Evolutionary conservation across 2,797 vertebrate species (phyloP), one percentile per base, ranked within the genome.

Genomic region (Anguilla pacifica): DNA sequence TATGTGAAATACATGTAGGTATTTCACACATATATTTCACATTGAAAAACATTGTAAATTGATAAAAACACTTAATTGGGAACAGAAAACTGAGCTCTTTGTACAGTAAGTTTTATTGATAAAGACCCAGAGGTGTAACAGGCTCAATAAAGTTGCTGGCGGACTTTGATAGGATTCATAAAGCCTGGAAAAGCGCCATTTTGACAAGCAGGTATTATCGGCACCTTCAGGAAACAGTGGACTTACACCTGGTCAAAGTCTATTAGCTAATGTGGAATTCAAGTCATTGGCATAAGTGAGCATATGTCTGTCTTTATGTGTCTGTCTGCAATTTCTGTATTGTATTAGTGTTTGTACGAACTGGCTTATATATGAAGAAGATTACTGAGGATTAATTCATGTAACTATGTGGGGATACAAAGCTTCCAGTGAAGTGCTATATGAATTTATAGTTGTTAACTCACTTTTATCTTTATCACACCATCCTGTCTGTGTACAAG

Each of bases 201-300:
- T 15, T 83, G 46, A 46, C 11, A 25, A 79, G 53, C 9, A 11
- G 35, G 70, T 28, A 49, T 10, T 55, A 82, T 82, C 77, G 11
- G 74, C 53, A 81, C 35, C 74, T 86, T 61, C 77, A 64, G 55
- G 57, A 39, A 82, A 46, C 22, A 82, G 77, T 59, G 86, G 79
- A 85, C 72, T n/a, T 85, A 49, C 31, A 84, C 85, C 49, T 67
- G 86, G 61, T 55, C 83, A 67, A 86, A 39, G 72, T 64, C 84
- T 79, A 57, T 9, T 35, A n/a, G 43, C 15, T 81, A 6, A 39
- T 46, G 79, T 10, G 79, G 46, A 51, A 81, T 81, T 46, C 5
- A 81, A 51, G 25, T 46, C 51, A 10, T 82, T n/a, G 5, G 22
- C 10, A 10, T 46, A 25, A 46, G 46, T 82, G 79, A 25, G 70